Evolutionary conservation across 2,888 invertebrate genomes (phyloP).

Genomic region (Eupeodes luniger): DNA sequence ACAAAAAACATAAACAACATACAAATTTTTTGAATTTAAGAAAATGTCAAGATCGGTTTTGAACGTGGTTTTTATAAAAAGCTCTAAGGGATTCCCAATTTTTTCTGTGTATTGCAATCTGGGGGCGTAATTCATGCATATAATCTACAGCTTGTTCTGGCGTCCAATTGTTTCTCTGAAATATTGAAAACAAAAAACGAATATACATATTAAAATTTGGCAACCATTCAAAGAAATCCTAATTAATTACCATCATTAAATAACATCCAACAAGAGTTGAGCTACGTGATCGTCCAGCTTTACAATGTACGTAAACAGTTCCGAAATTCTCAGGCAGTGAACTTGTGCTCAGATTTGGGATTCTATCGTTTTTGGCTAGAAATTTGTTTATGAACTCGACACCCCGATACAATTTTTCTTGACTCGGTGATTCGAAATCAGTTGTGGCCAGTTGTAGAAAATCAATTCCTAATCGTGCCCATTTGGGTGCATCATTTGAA

Average conservation of each 20-base stretch:
- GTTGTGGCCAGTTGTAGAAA: slow-evolving; percentile 95
- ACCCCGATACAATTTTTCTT: slow-evolving; percentile 91
- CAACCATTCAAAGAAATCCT: neutral
- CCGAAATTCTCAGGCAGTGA: slow-evolving; percentile 83
- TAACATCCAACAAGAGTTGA: slow-evolving; percentile 99
- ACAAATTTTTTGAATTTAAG: neutral
- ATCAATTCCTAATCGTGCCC: slow-evolving; percentile 91
- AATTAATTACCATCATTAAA: slow-evolving; percentile 90
- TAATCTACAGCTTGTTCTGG: slow-evolving; percentile 93
- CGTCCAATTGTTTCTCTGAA: slow-evolving; percentile 92
- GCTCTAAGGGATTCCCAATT: slow-evolving; percentile 93
- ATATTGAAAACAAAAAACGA: slow-evolving; percentile 78
- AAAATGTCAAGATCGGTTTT: slow-evolving; percentile 23
- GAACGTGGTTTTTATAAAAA: slow-evolving; percentile 87
- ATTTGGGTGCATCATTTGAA: slow-evolving; percentile 93
- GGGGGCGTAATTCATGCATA: slow-evolving; percentile 91
- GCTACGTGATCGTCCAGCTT: slow-evolving; percentile 98
- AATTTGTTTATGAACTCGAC: slow-evolving; percentile 94
- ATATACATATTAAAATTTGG: slow-evolving; percentile 6
- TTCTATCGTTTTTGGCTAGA: slow-evolving; percentile 84
- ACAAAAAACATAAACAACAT: neutral
- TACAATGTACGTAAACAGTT: slow-evolving; percentile 98
- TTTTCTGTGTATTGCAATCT: slow-evolving; percentile 93
- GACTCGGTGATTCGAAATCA: slow-evolving; percentile 95
- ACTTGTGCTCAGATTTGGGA: slow-evolving; percentile 81